Conservation (phyloP, 2,888 invertebrate genomes). For the Nephrotoma flavescens region DNA sequence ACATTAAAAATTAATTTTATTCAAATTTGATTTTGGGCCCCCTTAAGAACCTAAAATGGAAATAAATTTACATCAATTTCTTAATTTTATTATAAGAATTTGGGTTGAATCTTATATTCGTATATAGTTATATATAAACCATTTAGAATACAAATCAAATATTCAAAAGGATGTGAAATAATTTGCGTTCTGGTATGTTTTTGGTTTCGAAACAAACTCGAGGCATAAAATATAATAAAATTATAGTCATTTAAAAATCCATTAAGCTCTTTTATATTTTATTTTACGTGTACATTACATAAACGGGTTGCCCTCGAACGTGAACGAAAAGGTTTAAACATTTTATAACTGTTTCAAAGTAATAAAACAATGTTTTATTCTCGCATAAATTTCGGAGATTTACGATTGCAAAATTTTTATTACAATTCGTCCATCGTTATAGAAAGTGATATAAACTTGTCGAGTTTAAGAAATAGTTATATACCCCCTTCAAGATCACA, state of each 20-base stretch:
- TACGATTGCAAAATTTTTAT: too few species aligned
- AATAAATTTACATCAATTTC: not conserved
- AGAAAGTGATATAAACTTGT: too few species aligned
- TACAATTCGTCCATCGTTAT: too few species aligned
- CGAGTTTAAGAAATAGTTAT: too few species aligned
- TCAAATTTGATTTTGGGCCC: not conserved
- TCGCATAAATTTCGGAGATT: too few species aligned
- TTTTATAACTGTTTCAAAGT: too few species aligned
- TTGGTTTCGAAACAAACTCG: not conserved
- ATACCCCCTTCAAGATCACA: too few species aligned
- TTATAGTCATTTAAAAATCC: not conserved
- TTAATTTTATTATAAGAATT: not conserved
- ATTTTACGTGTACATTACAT: not conserved
- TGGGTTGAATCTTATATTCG: not conserved
- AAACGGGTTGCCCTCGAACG: too few species aligned
- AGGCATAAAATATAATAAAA: not conserved
- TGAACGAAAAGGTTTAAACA: too few species aligned
- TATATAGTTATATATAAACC: not conserved
- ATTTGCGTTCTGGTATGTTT: not conserved
- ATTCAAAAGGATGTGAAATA: not conserved
- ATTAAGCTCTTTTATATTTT: not conserved
- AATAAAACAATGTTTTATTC: too few species aligned
- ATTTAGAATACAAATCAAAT: not conserved
- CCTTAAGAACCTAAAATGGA: not conserved
- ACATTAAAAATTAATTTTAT: not conserved